Evolutionary conservation across 2,888 invertebrate species (phyloP).

Genomic region (Lepidonotus clava): DNA sequence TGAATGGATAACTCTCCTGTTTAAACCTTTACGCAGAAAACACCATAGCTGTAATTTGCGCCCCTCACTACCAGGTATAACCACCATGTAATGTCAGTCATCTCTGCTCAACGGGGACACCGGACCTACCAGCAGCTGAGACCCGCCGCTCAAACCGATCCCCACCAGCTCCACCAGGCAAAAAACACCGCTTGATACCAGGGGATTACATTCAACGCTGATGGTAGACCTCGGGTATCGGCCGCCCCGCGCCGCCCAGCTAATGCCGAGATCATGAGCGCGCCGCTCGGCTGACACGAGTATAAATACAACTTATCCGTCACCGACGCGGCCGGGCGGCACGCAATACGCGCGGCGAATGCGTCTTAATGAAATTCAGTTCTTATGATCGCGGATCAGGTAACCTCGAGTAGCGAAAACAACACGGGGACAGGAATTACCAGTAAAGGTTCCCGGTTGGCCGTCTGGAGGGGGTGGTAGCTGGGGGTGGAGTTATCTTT

Average conservation of each 20-base stretch:
- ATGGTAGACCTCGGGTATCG: not conserved
- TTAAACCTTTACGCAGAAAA: too few species aligned
- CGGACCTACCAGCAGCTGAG: not conserved
- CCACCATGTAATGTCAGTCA: conserved; percentile 42
- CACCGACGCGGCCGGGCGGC: not conserved
- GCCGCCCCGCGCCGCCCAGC: not conserved
- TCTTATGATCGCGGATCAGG: not conserved
- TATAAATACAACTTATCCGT: conserved; percentile 42
- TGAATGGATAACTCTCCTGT: not conserved
- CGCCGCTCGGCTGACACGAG: not conserved
- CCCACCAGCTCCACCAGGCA: not conserved
- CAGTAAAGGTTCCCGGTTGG: not conserved
- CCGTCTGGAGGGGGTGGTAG: not conserved
- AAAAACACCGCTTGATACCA: not conserved
- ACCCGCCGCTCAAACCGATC: not conserved
- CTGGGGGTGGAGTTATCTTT: not conserved
- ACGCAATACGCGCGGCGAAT: not conserved
- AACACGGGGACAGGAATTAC: not conserved
- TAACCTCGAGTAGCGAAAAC: not conserved
- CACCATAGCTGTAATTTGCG: too few species aligned
- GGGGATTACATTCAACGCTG: not conserved
- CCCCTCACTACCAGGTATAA: too few species aligned
- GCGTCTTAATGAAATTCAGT: conserved; percentile 23
- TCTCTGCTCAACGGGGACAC: not conserved
- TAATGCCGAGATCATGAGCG: conserved; percentile 4